Conservation (phyloP, 2,797 vertebrate species). For the Arctocebus calabarensis region DNA sequence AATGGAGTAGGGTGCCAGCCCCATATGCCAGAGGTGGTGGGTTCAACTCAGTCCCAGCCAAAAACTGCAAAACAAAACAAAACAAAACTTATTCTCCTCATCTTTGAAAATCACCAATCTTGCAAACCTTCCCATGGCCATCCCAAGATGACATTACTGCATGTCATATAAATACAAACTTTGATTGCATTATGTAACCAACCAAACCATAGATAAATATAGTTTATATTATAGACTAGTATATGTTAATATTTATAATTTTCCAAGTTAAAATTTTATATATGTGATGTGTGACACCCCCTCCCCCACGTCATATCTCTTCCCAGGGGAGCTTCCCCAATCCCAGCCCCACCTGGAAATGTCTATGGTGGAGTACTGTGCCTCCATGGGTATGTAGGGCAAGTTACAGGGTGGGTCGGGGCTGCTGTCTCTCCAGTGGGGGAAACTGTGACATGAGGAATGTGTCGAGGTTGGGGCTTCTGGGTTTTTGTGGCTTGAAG, state of each 20-base stretch:
- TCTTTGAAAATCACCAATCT: conserved; percentile 25
- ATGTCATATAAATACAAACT: not conserved
- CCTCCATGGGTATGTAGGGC: not conserved
- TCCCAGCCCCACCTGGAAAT: not conserved
- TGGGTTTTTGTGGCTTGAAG: not conserved
- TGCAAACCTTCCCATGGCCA: not conserved
- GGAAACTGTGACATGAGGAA: not conserved
- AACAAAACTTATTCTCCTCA: not conserved
- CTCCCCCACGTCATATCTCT: not conserved
- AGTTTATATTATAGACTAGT: not conserved
- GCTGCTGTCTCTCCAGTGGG: not conserved
- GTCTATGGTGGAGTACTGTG: not conserved
- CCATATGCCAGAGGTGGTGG: too few species aligned
- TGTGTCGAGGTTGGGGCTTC: not conserved
- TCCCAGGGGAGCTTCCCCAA: not conserved
- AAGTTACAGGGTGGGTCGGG: not conserved
- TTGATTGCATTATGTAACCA: too few species aligned
- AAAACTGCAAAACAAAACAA: too few species aligned
- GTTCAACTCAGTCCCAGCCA: too few species aligned
- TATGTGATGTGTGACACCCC: not conserved
- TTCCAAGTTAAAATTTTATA: not conserved
- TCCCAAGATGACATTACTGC: not conserved
- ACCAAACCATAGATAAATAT: too few species aligned
- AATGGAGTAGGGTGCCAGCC: too few species aligned
- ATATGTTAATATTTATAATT: not conserved